phyloP scores from a whole-genome alignment of 2,113 vertebrate species.

The Psammodynastes pulverulentus region DNA sequence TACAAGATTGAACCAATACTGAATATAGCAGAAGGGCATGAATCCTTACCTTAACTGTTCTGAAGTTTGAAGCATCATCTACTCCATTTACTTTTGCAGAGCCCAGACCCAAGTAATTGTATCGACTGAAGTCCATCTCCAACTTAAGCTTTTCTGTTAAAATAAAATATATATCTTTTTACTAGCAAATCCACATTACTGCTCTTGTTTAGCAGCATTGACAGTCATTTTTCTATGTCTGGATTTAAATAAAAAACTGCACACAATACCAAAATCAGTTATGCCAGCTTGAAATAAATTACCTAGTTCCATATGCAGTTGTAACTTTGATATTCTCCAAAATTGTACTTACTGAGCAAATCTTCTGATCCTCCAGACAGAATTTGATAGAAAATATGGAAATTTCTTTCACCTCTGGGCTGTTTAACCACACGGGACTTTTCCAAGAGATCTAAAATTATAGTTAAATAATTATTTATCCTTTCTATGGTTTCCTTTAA shows the following conservation, averaged over 20 bases:
- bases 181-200: neutral
- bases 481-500: neutral
- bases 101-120: conserved; percentile 95
- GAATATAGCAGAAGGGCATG: rapidly evolving
- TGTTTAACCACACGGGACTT: conserved; percentile 96
- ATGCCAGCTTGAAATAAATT: neutral
- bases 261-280: neutral
- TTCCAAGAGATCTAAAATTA: conserved; percentile 87
- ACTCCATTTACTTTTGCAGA: conserved; percentile 88
- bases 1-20: neutral
- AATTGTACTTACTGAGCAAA: conserved; percentile 83
- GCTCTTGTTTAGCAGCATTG: neutral
- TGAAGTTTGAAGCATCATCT: conserved; percentile 91
- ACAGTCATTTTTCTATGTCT: neutral
- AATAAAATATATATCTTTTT: conserved; percentile 16
- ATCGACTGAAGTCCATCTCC: conserved; percentile 89
- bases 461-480: conserved; percentile 15
- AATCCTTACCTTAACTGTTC: conserved; percentile 84
- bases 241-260: neutral
- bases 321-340: neutral
- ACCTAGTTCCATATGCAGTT: neutral
- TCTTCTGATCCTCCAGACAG: conserved; percentile 91
- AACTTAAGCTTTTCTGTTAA: conserved; percentile 86
- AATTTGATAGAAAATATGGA: conserved; percentile 97
- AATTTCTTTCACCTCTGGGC: conserved; percentile 95